Conservation (phyloP, 1,140 invertebrate species). For the Daktulosphaira vitifoliae region DNA sequence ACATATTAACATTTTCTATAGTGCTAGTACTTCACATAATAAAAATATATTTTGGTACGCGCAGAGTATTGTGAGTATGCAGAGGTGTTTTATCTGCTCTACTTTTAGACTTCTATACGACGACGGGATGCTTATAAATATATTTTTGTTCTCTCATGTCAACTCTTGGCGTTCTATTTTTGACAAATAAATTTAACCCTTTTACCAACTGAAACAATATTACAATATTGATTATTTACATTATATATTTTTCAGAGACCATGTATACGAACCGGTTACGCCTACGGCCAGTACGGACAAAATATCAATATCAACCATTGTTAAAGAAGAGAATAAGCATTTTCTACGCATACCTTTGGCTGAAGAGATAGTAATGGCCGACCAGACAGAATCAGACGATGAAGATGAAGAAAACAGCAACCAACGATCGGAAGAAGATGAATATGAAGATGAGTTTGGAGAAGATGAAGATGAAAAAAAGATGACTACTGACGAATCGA, state of each 20-base stretch:
- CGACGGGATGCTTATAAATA: conserved; percentile 20
- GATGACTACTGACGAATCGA: conserved; percentile 42
- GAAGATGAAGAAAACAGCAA: conserved; percentile 32
- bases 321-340: conserved; percentile 30
- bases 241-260: conserved; percentile 54
- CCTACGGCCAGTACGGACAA: conserved; percentile 37
- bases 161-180: conserved; percentile 3
- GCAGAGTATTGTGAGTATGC: neutral
- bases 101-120: conserved; percentile 23
- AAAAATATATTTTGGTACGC: too few species aligned
- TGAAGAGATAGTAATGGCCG: conserved; percentile 35
- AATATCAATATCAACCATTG: conserved; percentile 25
- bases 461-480: conserved; percentile 37
- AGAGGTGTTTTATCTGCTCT: neutral
- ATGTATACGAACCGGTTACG: conserved; percentile 74
- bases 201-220: too few species aligned
- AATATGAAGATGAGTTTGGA: neutral
- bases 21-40: too few species aligned
- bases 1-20: too few species aligned
- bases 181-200: conserved; percentile 30
- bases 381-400: conserved; percentile 32
- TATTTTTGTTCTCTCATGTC: conserved; percentile 17
- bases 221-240: too few species aligned
- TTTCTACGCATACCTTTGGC: conserved; percentile 28
- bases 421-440: conserved; percentile 16